Evolutionary conservation across 2,113 vertebrate genomes (phyloP), one percentile per base, ranked within the genome.

Genomic region (Tichodroma muraria): DNA sequence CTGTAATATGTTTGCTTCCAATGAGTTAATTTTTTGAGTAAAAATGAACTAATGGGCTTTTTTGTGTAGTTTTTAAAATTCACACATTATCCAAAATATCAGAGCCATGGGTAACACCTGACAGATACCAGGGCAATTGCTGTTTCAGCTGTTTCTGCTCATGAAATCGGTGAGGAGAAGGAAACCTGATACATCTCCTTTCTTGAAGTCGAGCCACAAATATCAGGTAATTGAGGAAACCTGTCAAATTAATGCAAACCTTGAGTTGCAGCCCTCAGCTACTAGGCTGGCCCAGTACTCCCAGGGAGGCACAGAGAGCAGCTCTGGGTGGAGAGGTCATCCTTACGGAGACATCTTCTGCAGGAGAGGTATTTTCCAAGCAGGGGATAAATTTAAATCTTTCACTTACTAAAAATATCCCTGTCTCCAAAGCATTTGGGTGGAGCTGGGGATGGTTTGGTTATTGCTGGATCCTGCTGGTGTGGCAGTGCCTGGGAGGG

Each of bases 321-420:
- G 47, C 70, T 85, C 69, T 20, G 11, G 5, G 28, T 57, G 49
- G 30, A 80, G 80, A 50, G 42, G 28, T 75, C 53, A 3, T 78
- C 47, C 38, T 60, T n/a, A 27, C 0, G 0, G 42, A 63, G 37
- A 17, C 0, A 0, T n/a, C 50, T 80, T 72, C 53, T 71, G 61
- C 28, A 25, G 61, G 22, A 91, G 30, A 73, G 69, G 11, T 37
- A 6, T 15, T 91, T 89, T 68, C 77, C 18, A 45, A 80, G 91
- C 37, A 56, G 28, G 23, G 24, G 27, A 33, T 56, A 35, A 37
- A 64, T 68, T 44, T 70, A 33, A 50, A 31, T 77, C 37, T 73
- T 68, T 11, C 14, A 17, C 22, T 73, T 24, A 33, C 21, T 54
- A 31, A 59, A 80, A 75, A 53, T 38, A 52, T 19, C 30, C 11